These are phyloP conservation scores for Pseudorectes ferrugineus DNA, from an alignment of 2,113 vertebrate genomes.

Conservation along the genomic window DNA sequence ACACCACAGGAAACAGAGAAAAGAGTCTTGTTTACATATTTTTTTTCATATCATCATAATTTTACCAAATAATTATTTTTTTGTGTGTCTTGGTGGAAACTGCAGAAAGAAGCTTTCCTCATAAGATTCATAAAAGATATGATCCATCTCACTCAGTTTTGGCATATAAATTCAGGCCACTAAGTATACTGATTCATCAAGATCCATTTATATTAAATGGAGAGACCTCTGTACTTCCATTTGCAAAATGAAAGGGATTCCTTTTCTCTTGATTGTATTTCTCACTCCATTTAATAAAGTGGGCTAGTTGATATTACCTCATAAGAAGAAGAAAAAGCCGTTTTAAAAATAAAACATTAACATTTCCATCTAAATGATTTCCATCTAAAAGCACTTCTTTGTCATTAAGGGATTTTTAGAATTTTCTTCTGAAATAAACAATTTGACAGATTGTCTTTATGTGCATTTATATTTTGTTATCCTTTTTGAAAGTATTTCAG, in stretches of 20 bases:
- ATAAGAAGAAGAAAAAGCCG: not conserved
- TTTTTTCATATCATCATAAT: not conserved
- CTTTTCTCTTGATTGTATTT: not conserved
- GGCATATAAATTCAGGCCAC: not conserved
- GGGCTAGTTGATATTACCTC: not conserved
- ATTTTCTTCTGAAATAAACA: not conserved
- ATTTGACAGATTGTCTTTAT: not conserved
- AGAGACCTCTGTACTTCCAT: not conserved
- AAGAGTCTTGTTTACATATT: accelerated
- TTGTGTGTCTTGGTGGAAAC: not conserved
- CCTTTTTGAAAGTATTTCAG: not conserved
- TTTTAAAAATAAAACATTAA: not conserved
- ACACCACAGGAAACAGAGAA: not conserved
- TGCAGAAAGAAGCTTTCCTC: not conserved
- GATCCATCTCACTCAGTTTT: not conserved
- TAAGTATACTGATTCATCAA: not conserved
- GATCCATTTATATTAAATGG: not conserved
- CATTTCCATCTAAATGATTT: too few relatives aligned
- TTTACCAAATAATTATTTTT: not conserved
- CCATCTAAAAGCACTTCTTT: not conserved
- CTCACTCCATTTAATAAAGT: not conserved
- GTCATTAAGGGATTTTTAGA: not conserved
- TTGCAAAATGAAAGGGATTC: not conserved
- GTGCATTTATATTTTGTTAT: not conserved
- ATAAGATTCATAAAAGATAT: not conserved